Evolutionary conservation across 2,797 vertebrate genomes (phyloP), one percentile per base, ranked within the genome.

Genomic region (Bucorvus abyssinicus): DNA sequence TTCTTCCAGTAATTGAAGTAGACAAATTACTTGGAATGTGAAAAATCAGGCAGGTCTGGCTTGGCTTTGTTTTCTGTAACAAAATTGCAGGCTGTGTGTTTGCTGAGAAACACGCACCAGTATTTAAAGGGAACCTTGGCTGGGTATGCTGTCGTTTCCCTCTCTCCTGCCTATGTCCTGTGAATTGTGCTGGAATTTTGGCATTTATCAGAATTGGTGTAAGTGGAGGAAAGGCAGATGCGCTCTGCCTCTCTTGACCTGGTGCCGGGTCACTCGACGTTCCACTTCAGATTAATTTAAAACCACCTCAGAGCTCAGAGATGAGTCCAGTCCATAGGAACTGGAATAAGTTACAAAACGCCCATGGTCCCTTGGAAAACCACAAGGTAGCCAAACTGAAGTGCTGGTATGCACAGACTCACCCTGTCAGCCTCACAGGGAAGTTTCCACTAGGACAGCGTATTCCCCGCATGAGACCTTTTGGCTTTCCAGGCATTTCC

Each of bases 21-120:
- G 94, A 95, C 87, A 95, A 85, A 95, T 84, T 67, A 93, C 64
- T 90, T 44, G 68, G 93, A 94, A 95, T 90, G 90, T 92, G 81
- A 95, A 96, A 91, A 95, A 94, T 71, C 49, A 89, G 40, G 83
- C 98, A 92, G n/a, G 50, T 82, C 67, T 84, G 75, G 64, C 64
- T 97, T 12, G 27, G 97, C 97, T 98, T 97, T 98, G 97, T 96
- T 98, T 98, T 89, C 95, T 95, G 93, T 97, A 98, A 71, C 95
- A 44, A 96, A 89, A 97, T 97, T 55, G 61, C 70, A 53, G n/a
- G 67, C 34, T 13, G 2, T 27, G 34, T n/a, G 26, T 61, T 83
- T 85, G 34, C 69, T 86, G 59, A 49, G 55, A 93, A 94, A 84
- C 14, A 53, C 7, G 49, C 7, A 34, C 12, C 19, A 82, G 17